Conservation (phyloP, 2,113 vertebrate genomes). For the rabbit (Oryctolagus cuniculus) region mOryCun1.1 NC_091433.1:69435001-69435500, state of each 20-base stretch:
- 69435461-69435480: not conserved
- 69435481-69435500: not conserved
- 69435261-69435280: not conserved
- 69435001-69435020: not conserved
- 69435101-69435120: not conserved
- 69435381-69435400: not conserved
- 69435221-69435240: not conserved
- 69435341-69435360: not conserved
- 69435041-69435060: not conserved
- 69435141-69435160: not conserved
- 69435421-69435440: not conserved
- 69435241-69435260: not conserved
- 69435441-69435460: not conserved
- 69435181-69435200: too few species aligned
- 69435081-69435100: too few species aligned
- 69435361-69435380: not conserved
- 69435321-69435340: not conserved
- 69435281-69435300: not conserved
- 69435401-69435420: not conserved
- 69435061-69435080: fast-evolving
- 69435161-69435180: too few species aligned
- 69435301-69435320: not conserved
- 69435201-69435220: not conserved
- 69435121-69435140: not conserved
- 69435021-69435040: not conserved